Evolutionary conservation across 2,888 invertebrate genomes (phyloP).

Genomic region (Clusia tigrina): DNA sequence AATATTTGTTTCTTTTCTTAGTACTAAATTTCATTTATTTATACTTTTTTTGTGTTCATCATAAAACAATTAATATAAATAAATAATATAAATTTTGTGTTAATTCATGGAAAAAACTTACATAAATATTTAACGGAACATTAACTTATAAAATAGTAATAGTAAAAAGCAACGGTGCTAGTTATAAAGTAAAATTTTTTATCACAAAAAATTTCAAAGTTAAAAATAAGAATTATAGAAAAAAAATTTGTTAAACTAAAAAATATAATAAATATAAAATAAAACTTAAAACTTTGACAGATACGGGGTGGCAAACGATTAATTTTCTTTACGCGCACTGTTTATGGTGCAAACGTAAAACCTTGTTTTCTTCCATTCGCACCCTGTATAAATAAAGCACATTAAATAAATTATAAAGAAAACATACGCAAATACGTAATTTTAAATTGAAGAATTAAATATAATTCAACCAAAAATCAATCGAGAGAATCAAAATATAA

Average conservation of each 20-base stretch:
- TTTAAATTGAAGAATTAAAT: constrained; percentile 5
- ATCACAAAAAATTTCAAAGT: not conserved
- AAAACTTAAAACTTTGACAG: too few species aligned
- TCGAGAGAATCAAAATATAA: constrained; percentile 22
- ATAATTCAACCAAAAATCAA: constrained; percentile 10
- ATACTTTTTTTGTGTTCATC: not conserved
- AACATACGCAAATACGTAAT: constrained; percentile 21
- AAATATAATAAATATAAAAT: too few species aligned
- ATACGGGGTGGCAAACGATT: too few species aligned
- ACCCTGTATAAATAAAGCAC: too few species aligned
- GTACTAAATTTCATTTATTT: not conserved
- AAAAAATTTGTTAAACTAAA: too few species aligned
- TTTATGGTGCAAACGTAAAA: too few species aligned
- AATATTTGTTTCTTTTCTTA: constrained; percentile 4
- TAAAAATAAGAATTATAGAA: too few species aligned
- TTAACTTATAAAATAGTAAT: constrained; percentile 14
- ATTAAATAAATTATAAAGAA: not conserved
- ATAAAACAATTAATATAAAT: not conserved
- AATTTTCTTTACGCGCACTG: too few species aligned
- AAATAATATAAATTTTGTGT: not conserved
- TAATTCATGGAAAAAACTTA: constrained; percentile 6
- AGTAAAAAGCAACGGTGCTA: constrained; percentile 25
- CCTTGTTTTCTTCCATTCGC: too few species aligned
- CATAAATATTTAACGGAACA: not conserved
- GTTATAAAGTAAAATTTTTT: constrained; percentile 1